Base-by-base conservation (phyloP, 2,888 invertebrate genomes). In the Netelia fuscicornis region DNA sequence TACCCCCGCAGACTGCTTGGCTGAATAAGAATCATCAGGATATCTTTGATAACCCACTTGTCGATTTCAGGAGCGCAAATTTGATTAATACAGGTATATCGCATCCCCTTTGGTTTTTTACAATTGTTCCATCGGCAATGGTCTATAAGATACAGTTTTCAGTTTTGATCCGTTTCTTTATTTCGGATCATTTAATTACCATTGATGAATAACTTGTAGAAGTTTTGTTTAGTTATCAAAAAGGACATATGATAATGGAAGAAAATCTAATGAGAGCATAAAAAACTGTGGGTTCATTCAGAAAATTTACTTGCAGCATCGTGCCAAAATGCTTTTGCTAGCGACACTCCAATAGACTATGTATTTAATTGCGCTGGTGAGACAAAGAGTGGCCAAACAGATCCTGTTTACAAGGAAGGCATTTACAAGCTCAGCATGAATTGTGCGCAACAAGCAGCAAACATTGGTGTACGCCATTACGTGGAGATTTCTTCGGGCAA, bases 311-410 rank as follows among this genome's bases (percentile, higher is more conserved):
- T 76, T 56, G 5, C 93, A 98, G 98, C 95, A 88, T 98, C 98
- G 90, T 98, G 98, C 92, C 96, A 97, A 89, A 95, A 95, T 91
- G 98, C 97, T 0, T 96, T 98, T 91, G 95, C 95, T 78, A 94
- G 95, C 1, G 95, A 95, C 85, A 95, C 95, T 72, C 90, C 93
- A 52, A 97, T 97, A 96, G 96, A 97, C 90, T 96, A 96, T 92
- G 97, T 98, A 67, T 96, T 98, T 84, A 98, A 98, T 94, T 97
- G 98, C 93, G 98, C 98, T 0, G 98, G 97, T 1, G 98, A 98
- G 94, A 98, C 98, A 2, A 97, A 98, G 92, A 96, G 96, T 79
- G 97, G 97, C 17, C 98, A 98, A 94, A 97, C 97, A 11, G 98
- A 98, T 93, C 97, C 97, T 2, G 97, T 98, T 23, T 98, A 98